phyloP scores from a whole-genome alignment of 1,140 invertebrate genomes.

The Nebria ingens region DNA sequence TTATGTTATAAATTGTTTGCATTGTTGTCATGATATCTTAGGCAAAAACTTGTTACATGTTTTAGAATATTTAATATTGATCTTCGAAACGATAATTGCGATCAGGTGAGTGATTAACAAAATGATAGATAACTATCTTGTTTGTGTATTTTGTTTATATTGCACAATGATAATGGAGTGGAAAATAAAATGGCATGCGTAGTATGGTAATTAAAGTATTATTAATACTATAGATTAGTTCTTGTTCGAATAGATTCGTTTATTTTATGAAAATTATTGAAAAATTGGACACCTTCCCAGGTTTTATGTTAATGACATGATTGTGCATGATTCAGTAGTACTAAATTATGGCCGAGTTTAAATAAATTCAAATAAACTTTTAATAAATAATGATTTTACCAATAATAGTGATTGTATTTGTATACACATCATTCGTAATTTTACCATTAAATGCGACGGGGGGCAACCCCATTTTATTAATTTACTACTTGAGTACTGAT shows the following conservation, averaged over 20 bases:
- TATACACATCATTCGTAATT: too few relatives aligned
- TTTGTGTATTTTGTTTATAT: neutral
- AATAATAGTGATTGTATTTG: too few relatives aligned
- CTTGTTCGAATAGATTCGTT: neutral
- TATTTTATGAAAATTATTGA: neutral
- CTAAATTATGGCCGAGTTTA: too few relatives aligned
- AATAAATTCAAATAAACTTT: too few relatives aligned
- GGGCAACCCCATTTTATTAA: too few relatives aligned
- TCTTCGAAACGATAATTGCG: neutral
- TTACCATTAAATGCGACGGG: too few relatives aligned
- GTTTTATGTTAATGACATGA: neutral
- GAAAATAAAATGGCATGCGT: neutral
- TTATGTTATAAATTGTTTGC: constrained; percentile 4
- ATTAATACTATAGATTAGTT: neutral
- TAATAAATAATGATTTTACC: too few relatives aligned
- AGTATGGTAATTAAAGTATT: neutral
- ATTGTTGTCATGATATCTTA: constrained; percentile 4
- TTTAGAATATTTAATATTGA: neutral
- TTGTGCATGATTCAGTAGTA: neutral
- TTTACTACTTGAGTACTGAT: too few relatives aligned
- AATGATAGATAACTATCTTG: neutral
- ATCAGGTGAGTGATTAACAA: neutral
- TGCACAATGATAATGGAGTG: neutral
- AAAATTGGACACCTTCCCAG: neutral
- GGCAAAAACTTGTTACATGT: neutral